A percentile compares a stretch with the other conserved stretches of the same genome.
Conservation (phyloP, 2,113 vertebrate species). For the Turdus rufiventris region DNA sequence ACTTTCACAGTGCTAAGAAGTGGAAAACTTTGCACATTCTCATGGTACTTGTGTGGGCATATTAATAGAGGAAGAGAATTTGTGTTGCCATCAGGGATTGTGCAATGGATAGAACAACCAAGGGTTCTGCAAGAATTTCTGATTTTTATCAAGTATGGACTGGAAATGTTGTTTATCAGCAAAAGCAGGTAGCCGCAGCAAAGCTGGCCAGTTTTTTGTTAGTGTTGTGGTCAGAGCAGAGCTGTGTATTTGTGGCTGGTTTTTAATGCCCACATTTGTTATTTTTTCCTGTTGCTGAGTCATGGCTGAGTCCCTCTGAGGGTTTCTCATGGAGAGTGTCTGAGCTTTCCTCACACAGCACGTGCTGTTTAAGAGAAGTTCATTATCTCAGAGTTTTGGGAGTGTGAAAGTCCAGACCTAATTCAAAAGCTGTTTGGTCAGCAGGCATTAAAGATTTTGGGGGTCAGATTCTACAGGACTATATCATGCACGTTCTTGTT, state of each 20-base stretch:
- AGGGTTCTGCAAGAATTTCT: not conserved
- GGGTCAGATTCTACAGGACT: not conserved
- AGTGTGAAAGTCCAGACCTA: not conserved
- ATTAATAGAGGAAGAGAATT: not conserved
- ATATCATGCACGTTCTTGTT: fast-evolving
- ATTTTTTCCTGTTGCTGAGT: fast-evolving
- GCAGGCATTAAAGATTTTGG: not conserved
- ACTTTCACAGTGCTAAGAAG: not conserved
- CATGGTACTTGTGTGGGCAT: not conserved
- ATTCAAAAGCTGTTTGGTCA: not conserved
- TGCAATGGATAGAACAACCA: not conserved
- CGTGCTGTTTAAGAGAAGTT: not conserved
- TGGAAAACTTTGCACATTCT: not conserved
- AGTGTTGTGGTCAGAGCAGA: not conserved
- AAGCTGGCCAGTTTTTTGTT: not conserved
- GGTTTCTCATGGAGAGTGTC: not conserved
- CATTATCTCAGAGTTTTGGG: not conserved
- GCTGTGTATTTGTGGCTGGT: not conserved
- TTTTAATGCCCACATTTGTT: fast-evolving
- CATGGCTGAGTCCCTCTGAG: not conserved
- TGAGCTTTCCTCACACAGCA: not conserved
- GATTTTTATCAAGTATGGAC: not conserved
- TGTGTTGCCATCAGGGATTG: not conserved
- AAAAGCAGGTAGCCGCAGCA: not conserved
- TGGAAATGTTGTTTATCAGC: not conserved